Conservation (phyloP, 2,888 invertebrate genomes). For the Gastrophysa polygoni region DNA sequence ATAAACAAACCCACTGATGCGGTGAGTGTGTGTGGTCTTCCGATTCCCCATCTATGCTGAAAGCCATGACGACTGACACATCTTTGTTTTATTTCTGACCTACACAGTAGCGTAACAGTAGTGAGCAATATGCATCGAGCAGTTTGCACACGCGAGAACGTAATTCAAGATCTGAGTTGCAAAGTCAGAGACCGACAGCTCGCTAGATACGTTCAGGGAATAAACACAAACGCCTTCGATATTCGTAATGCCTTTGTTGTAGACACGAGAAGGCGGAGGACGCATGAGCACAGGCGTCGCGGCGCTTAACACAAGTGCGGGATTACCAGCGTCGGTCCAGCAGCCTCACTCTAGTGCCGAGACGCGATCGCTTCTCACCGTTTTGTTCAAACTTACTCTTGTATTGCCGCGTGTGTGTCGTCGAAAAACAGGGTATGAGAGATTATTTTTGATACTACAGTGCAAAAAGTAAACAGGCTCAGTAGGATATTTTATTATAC, state of each 20-base stretch:
- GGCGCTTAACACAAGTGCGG: constrained; percentile 60
- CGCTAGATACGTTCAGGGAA: constrained; percentile 58
- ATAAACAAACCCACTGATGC: background rate
- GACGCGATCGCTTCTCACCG: constrained; percentile 51
- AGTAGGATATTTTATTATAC: constrained; percentile 23
- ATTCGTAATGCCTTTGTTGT: constrained; percentile 57
- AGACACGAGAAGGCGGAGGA: constrained; percentile 52
- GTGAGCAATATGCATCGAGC: background rate
- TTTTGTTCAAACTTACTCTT: constrained; percentile 35
- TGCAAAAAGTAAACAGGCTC: constrained; percentile 17
- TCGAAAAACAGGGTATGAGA: constrained; percentile 27
- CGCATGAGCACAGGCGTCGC: constrained; percentile 59
- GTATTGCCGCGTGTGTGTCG: constrained; percentile 33
- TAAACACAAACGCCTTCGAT: constrained; percentile 59
- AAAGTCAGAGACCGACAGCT: constrained; percentile 55
- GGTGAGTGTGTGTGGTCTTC: background rate
- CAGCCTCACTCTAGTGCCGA: constrained; percentile 56
- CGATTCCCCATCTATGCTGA: background rate
- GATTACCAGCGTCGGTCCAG: constrained; percentile 58
- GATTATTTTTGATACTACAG: constrained; percentile 29
- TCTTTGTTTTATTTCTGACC: background rate
- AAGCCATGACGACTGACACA: background rate
- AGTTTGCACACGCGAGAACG: constrained; percentile 37
- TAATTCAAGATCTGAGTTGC: constrained; percentile 46
- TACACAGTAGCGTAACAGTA: background rate